These are phyloP conservation scores for Phrynocephalus versicolor DNA, from an alignment of 2,113 vertebrate species.

Conservation along the genomic window DNA sequence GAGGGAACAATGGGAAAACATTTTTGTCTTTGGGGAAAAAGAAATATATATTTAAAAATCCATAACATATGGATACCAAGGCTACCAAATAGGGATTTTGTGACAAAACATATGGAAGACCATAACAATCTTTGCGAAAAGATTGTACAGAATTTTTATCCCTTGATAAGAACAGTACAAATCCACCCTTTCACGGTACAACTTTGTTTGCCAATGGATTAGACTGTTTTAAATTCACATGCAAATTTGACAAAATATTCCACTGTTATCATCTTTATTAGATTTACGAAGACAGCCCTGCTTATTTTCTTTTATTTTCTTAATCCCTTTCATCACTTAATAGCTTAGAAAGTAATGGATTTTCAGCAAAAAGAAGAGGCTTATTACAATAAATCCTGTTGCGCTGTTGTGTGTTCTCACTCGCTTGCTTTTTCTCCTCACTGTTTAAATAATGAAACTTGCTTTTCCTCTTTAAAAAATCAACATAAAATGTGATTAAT, in stretches of 20 bases:
- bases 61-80: conserved; percentile 76
- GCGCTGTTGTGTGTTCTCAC: conserved; percentile 13
- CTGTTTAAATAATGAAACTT: conserved; percentile 66
- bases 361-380: conserved; percentile 71
- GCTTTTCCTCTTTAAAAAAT: conserved; percentile 68
- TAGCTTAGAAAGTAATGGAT: conserved; percentile 77
- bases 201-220: conserved; percentile 67
- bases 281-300: conserved; percentile 70
- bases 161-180: conserved; percentile 54
- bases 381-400: conserved; percentile 73
- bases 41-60: conserved; percentile 49
- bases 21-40: conserved; percentile 71
- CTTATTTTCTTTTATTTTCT: conserved; percentile 71
- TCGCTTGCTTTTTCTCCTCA: conserved; percentile 54
- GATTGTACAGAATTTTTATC: conserved; percentile 74
- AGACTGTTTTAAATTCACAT: conserved; percentile 75
- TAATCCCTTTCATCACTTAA: conserved; percentile 81
- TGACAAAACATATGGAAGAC: conserved; percentile 79
- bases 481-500: conserved; percentile 44
- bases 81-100: conserved; percentile 77
- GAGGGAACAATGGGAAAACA: conserved; percentile 68
- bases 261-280: conserved; percentile 75
- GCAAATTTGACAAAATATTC: conserved; percentile 74
- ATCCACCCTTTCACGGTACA: conserved; percentile 51
- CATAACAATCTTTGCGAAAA: conserved; percentile 77